Conservation (phyloP, 2,888 invertebrate species). For the Nymphalis c-album region DNA sequence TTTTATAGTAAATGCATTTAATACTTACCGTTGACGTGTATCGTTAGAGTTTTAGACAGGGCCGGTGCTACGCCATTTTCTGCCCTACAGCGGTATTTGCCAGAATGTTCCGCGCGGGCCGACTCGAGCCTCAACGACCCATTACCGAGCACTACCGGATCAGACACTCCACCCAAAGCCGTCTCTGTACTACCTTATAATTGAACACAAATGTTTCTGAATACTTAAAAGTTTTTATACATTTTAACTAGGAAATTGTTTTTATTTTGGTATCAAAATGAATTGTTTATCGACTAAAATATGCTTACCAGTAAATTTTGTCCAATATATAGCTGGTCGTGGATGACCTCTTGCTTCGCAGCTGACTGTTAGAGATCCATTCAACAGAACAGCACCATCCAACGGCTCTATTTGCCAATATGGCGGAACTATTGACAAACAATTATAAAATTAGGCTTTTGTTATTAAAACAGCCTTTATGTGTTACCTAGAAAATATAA, state of each 20-base stretch:
- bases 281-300: background rate
- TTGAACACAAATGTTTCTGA: conserved; percentile 32
- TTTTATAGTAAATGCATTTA: conserved; percentile 30
- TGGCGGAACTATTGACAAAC: conserved; percentile 84
- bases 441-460: too few relatives aligned
- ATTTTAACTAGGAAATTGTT: background rate
- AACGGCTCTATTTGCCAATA: conserved; percentile 89
- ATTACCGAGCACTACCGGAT: conserved; percentile 81
- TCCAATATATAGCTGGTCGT: conserved; percentile 86
- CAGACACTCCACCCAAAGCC: conserved; percentile 69
- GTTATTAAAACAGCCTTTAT: too few relatives aligned
- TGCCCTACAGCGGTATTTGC: conserved; percentile 92
- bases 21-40: conserved; percentile 89
- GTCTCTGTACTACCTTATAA: conserved; percentile 70
- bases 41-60: conserved; percentile 89
- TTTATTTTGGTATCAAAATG: too few relatives aligned
- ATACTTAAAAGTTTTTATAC: conserved; percentile 17
- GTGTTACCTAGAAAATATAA: too few relatives aligned
- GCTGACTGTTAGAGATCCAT: conserved; percentile 86
- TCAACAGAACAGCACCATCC: conserved; percentile 87
- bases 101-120: conserved; percentile 88
- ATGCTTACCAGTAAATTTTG: conserved; percentile 85
- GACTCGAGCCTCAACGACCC: conserved; percentile 88
- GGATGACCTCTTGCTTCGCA: conserved; percentile 92
- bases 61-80: conserved; percentile 91